Conservation (phyloP, 2,888 invertebrate species). For the Agonopterix arenella region DNA sequence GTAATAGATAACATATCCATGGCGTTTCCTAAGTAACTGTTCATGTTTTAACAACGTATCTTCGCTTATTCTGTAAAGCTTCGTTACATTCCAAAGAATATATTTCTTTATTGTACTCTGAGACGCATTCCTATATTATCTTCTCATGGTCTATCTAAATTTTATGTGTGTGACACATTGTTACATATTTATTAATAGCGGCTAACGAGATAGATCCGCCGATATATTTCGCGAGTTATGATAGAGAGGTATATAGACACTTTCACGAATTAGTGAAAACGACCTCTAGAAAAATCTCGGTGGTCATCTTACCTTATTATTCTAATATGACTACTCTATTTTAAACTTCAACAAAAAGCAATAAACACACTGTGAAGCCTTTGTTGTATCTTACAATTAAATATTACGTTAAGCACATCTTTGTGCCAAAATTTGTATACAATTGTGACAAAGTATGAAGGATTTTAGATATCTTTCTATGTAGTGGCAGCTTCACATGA, state of each 20-base stretch:
- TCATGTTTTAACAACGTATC: conserved; percentile 14
- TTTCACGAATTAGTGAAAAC: background rate
- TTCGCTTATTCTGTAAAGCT: conserved; percentile 35
- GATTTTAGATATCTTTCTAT: background rate
- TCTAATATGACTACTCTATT: background rate
- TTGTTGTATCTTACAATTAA: conserved; percentile 47
- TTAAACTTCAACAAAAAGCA: conserved; percentile 46
- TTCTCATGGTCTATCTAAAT: conserved; percentile 31
- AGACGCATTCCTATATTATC: conserved; percentile 54
- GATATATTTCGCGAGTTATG: too few relatives aligned
- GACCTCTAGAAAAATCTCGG: too few relatives aligned
- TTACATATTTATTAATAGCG: conserved; percentile 14
- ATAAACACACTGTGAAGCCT: conserved; percentile 56
- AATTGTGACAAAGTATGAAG: conserved; percentile 25
- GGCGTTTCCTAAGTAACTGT: conserved; percentile 21
- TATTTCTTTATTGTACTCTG: conserved; percentile 44
- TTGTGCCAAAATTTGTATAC: conserved; percentile 55
- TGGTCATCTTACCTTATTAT: background rate
- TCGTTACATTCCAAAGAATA: conserved; percentile 73
- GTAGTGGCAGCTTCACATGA: conserved; percentile 13
- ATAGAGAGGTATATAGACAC: background rate
- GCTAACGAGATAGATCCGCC: too few relatives aligned
- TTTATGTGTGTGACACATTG: conserved; percentile 51
- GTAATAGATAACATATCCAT: conserved; percentile 36
- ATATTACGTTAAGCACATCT: conserved; percentile 47